phyloP scores from a whole-genome alignment of 2,113 vertebrate genomes.

The Seriola rivoliana region DNA sequence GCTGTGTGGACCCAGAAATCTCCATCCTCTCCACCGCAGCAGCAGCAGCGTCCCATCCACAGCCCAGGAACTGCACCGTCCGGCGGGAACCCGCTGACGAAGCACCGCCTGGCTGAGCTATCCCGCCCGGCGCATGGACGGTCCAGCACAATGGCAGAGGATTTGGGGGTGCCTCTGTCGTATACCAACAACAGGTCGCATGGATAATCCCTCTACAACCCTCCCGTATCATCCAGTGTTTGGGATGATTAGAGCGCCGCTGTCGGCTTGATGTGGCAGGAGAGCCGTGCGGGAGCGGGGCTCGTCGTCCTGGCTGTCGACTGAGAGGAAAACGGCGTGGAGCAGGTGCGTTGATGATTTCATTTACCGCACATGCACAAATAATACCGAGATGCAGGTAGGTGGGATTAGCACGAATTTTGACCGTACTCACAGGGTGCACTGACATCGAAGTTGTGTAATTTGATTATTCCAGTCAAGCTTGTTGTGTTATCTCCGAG shows the following conservation, averaged over 20 bases:
- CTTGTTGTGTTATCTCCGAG: constrained; percentile 29
- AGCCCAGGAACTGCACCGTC: constrained; percentile 9
- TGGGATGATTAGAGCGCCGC: constrained; percentile 61
- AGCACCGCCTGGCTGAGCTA: constrained; percentile 47
- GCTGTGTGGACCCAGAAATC: constrained; percentile 37
- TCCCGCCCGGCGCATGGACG: constrained; percentile 58
- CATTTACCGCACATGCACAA: neutral
- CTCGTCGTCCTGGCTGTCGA: constrained; percentile 62
- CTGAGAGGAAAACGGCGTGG: constrained; percentile 63
- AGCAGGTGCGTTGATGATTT: constrained; percentile 76
- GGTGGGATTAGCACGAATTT: constrained; percentile 2
- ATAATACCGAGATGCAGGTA: neutral
- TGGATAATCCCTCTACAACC: constrained; percentile 68
- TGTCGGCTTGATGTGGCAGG: constrained; percentile 69
- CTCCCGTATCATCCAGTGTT: constrained; percentile 41
- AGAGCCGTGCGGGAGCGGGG: constrained; percentile 55
- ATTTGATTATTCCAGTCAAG: constrained; percentile 40
- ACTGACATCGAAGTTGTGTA: constrained; percentile 39
- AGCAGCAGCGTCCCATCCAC: constrained; percentile 15
- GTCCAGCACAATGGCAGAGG: constrained; percentile 73
- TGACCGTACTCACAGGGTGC: neutral
- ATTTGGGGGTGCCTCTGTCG: constrained; percentile 70
- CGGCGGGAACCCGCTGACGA: constrained; percentile 53
- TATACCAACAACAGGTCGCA: constrained; percentile 76
- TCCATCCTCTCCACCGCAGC: constrained; percentile 38